Conservation (phyloP, 2,113 vertebrate genomes). For the Saimiri boliviensis region DNA sequence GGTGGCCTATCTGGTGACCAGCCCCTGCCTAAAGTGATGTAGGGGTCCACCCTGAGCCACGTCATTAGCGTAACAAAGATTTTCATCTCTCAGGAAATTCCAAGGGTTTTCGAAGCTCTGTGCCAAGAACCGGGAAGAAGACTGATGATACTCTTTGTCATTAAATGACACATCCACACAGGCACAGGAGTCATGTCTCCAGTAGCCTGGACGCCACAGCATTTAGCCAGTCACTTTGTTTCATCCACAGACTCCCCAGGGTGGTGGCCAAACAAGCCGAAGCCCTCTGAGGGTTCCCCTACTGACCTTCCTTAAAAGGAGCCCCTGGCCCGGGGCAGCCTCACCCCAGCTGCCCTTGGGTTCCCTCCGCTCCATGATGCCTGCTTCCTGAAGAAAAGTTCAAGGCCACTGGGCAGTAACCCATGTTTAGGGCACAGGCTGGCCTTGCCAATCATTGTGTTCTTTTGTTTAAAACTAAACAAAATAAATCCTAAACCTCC, state of each 20-base stretch:
- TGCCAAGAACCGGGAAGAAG: background rate
- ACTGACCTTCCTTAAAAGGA: background rate
- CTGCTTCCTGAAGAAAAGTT: background rate
- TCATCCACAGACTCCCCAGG: background rate
- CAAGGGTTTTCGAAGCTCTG: background rate
- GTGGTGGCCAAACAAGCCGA: background rate
- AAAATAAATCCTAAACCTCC: background rate
- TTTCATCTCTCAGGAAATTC: background rate
- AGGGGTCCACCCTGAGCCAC: background rate
- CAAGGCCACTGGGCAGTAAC: constrained; percentile 9
- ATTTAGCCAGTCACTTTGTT: background rate
- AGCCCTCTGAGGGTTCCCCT: background rate
- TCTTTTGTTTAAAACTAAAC: constrained; percentile 17
- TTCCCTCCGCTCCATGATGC: background rate
- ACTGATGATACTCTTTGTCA: background rate
- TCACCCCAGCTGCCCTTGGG: background rate
- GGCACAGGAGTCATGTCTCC: fast-evolving
- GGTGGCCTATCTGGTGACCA: background rate
- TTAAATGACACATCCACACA: background rate
- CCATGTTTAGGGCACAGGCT: background rate
- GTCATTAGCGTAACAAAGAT: background rate
- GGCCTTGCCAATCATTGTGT: constrained; percentile 37
- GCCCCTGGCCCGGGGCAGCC: fast-evolving
- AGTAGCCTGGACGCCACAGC: background rate
- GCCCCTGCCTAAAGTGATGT: background rate